A percentile compares a stretch with the other conserved stretches of the same genome.
These are phyloP conservation scores for Vultur gryphus DNA, from an alignment of 2,797 vertebrate species.

Conservation along the genomic window DNA sequence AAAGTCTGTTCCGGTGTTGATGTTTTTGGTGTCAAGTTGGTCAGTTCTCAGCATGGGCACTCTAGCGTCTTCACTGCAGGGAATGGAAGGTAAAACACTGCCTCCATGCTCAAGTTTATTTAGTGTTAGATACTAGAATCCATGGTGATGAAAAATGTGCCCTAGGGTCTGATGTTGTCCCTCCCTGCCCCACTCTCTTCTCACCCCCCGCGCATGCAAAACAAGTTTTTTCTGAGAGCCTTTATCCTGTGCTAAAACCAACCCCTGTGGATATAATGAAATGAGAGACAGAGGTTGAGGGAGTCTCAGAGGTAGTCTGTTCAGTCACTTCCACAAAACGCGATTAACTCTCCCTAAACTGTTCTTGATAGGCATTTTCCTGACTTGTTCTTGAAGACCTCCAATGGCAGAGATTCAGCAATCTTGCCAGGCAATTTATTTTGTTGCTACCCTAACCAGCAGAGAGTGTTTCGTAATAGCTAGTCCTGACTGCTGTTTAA, in stretches of 20 bases:
- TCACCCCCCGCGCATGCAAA: background rate
- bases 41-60: background rate
- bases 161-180: background rate
- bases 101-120: fast-evolving
- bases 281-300: background rate
- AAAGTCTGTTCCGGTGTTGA: background rate
- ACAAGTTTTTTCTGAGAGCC: background rate
- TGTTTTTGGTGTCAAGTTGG: background rate
- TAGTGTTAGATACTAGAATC: too few species aligned
- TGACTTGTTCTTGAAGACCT: background rate
- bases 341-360: background rate
- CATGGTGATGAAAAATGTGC: background rate
- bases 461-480: background rate
- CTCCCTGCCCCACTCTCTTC: too few species aligned
- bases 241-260: background rate
- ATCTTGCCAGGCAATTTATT: background rate
- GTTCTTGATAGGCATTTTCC: background rate
- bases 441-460: background rate
- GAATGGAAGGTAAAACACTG: background rate
- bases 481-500: background rate
- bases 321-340: background rate
- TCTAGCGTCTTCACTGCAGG: background rate
- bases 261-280: fast-evolving
- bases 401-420: background rate
- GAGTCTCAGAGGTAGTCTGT: background rate